phyloP scores from a whole-genome alignment of 2,797 vertebrate genomes.

The Semaprochilodus insignis region DNA sequence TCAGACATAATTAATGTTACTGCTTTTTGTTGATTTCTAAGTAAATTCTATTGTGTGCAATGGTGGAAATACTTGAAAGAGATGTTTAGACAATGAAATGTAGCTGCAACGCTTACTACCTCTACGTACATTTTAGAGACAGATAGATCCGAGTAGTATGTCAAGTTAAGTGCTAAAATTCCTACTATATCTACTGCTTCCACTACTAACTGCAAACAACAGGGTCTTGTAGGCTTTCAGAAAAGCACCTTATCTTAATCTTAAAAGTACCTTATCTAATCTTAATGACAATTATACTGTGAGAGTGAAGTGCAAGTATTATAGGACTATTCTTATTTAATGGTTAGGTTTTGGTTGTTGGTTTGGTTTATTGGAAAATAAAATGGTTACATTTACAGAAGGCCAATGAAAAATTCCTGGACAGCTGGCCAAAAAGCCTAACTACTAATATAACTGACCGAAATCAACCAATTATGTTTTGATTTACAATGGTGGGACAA shows the following conservation, averaged over 20 bases:
- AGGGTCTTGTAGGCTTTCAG: no score
- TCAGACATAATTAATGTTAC: conserved; percentile 13
- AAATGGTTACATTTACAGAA: neutral
- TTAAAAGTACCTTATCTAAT: no score
- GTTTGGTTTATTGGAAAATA: neutral
- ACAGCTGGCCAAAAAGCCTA: neutral
- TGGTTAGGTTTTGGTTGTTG: neutral
- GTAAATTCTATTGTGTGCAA: conserved; percentile 10
- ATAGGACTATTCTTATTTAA: neutral
- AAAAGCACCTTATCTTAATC: no score
- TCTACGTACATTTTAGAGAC: conserved; percentile 14
- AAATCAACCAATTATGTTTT: neutral
- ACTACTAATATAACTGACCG: neutral
- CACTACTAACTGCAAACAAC: neutral
- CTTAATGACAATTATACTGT: no score
- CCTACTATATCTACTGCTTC: neutral
- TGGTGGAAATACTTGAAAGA: neutral
- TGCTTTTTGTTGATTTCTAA: conserved; percentile 1
- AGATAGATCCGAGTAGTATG: no score
- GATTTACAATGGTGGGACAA: neutral
- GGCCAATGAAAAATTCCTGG: neutral
- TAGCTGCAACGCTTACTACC: neutral
- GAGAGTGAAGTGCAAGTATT: neutral
- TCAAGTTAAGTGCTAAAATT: conserved; percentile 3
- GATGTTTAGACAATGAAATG: neutral